A percentile compares a stretch with the other conserved stretches of the same genome.
Conservation (phyloP, 2,797 vertebrate genomes). For the Mareca penelope region DNA sequence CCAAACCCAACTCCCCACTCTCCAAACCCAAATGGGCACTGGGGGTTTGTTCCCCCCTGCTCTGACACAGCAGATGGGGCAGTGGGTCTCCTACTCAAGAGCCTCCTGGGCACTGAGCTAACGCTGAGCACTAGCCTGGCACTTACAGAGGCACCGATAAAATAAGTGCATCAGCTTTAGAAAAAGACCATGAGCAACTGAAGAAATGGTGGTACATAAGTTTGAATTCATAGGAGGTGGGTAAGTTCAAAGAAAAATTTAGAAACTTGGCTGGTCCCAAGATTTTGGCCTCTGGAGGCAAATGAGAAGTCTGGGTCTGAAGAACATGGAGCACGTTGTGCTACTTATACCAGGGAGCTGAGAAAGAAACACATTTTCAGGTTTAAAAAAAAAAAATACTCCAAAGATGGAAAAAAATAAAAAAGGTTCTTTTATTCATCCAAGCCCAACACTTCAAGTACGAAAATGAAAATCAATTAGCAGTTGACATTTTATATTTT, state of each 20-base stretch:
- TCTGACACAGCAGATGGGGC: not conserved
- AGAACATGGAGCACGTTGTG: not conserved
- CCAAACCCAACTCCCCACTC: not conserved
- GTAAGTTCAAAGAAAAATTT: not conserved
- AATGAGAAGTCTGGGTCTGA: not conserved
- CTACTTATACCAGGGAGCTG: not conserved
- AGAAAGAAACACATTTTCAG: not conserved
- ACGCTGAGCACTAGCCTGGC: not conserved
- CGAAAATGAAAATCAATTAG: slow-evolving; percentile 22
- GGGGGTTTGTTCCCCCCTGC: not conserved
- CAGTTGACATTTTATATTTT: not conserved
- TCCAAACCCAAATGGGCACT: not conserved
- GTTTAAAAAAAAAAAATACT: not conserved
- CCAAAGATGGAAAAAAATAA: not conserved
- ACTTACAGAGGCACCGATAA: fast-evolving
- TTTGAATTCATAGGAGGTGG: not conserved
- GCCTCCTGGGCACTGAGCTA: not conserved
- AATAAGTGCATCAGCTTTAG: not conserved
- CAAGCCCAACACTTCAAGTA: not conserved
- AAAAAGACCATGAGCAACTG: not conserved
- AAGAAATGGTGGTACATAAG: not conserved
- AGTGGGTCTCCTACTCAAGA: not conserved
- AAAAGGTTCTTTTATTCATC: not conserved
- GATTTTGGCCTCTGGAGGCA: not conserved
- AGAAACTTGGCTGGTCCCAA: not conserved